Evolutionary conservation across 2,113 vertebrate species (phyloP).

Genomic region (Hippoglossus stenolepis): DNA sequence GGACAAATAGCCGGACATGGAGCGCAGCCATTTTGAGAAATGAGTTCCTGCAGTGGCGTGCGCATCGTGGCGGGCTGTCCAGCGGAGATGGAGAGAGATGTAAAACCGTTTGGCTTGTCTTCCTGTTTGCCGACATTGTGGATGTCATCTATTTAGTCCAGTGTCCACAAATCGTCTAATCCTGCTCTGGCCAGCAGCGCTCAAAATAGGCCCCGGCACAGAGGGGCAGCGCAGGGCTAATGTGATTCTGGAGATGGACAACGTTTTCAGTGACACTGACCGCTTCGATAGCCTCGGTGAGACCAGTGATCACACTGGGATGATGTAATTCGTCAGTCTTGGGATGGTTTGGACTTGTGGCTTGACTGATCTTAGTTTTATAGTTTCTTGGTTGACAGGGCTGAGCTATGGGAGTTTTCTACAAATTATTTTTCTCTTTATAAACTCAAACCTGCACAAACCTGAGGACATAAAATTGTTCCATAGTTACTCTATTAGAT

Average conservation of each 20-base stretch:
- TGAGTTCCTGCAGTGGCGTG: no score
- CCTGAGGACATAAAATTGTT: not conserved
- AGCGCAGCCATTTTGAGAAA: not conserved
- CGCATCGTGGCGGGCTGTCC: slow-evolving; percentile 19
- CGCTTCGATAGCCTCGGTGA: slow-evolving; percentile 26
- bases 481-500: not conserved
- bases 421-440: not conserved
- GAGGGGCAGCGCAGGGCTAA: slow-evolving; percentile 41
- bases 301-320: not conserved
- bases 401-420: not conserved
- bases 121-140: slow-evolving; percentile 50
- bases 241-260: slow-evolving; percentile 56
- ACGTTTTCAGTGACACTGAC: slow-evolving; percentile 39
- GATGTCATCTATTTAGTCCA: slow-evolving; percentile 66
- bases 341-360: slow-evolving; percentile 7
- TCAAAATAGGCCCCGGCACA: slow-evolving; percentile 44
- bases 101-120: slow-evolving; percentile 43
- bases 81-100: slow-evolving; percentile 17
- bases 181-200: slow-evolving; percentile 51
- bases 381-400: not conserved
- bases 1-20: slow-evolving; percentile 24
- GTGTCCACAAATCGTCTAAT: slow-evolving; percentile 62
- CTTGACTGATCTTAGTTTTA: not conserved
- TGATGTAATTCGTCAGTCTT: not conserved
- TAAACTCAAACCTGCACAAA: not conserved